A percentile compares a stretch with the other conserved stretches of the same genome.
Evolutionary conservation across 2,113 vertebrate species (phyloP).

Genomic region (Tautogolabrus adspersus): DNA sequence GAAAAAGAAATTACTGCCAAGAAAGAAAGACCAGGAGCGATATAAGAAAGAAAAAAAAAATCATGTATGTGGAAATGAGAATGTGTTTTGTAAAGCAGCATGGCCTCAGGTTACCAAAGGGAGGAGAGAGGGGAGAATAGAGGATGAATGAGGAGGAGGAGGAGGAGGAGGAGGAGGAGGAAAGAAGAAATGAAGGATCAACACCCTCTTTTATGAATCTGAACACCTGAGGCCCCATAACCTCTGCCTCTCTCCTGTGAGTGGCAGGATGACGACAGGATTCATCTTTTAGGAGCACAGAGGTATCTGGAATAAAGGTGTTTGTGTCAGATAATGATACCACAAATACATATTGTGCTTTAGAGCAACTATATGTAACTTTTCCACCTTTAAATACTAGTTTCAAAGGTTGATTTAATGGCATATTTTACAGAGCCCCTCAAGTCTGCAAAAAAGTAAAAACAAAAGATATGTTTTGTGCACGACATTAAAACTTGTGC

Average conservation of each 20-base stretch:
- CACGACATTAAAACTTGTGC: too few relatives aligned
- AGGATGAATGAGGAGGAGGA: neutral
- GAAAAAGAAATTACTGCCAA: neutral
- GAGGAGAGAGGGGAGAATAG: constrained; percentile 13
- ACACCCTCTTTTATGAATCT: constrained; percentile 40
- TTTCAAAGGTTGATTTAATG: neutral
- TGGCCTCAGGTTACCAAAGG: constrained; percentile 47
- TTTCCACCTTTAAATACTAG: too few relatives aligned
- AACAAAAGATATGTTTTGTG: too few relatives aligned
- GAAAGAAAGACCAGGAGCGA: neutral
- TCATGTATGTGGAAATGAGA: constrained; percentile 40
- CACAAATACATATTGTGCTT: neutral
- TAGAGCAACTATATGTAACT: too few relatives aligned
- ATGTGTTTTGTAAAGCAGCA: constrained; percentile 23
- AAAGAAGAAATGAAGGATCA: constrained; percentile 46
- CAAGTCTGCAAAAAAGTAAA: too few relatives aligned
- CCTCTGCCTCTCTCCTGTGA: constrained; percentile 8
- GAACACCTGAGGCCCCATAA: constrained; percentile 47
- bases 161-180: constrained; percentile 2
- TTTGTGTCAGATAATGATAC: neutral
- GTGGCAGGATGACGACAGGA: constrained; percentile 17
- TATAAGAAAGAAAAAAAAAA: constrained; percentile 3
- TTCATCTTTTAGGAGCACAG: constrained; percentile 26
- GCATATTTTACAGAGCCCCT: too few relatives aligned
- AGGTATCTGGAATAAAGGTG: neutral